Percentiles rank a stretch among this genome's conserved stretches.
These are phyloP conservation scores for Drosophila elegans DNA, from an alignment of 1,140 invertebrate species.

Conservation along the genomic window DNA sequence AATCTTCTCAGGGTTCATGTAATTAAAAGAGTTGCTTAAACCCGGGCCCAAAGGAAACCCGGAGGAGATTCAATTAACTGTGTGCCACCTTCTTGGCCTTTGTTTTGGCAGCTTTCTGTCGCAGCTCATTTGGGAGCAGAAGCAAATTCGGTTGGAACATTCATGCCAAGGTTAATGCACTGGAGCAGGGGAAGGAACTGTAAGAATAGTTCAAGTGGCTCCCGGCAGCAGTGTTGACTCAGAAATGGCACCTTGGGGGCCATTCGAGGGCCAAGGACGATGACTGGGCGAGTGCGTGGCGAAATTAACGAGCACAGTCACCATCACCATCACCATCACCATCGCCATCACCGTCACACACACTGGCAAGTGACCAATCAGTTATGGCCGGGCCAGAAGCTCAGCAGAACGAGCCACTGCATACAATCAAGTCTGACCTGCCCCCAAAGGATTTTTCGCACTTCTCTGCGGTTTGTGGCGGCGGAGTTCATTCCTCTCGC, in stretches of 20 bases:
- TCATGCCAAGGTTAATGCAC: constrained; percentile 76
- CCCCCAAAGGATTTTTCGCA: constrained; percentile 43
- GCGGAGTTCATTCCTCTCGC: constrained; percentile 58
- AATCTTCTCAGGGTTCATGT: constrained; percentile 24
- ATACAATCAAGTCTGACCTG: constrained; percentile 80
- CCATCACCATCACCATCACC: constrained; percentile 1
- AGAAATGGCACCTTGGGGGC: constrained; percentile 62
- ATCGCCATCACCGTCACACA: constrained; percentile 5
- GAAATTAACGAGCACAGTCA: constrained; percentile 58
- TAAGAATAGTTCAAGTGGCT: constrained; percentile 32
- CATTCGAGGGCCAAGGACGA: constrained; percentile 41
- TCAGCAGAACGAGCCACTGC: constrained; percentile 49
- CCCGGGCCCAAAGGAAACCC: constrained; percentile 10
- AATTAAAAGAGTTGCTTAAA: constrained; percentile 55
- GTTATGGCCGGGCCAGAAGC: constrained; percentile 60
- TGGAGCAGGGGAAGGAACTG: constrained; percentile 12
- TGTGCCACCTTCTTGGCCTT: constrained; percentile 46
- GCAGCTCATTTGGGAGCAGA: not conserved
- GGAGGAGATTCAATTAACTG: constrained; percentile 54
- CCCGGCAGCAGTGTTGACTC: constrained; percentile 37
- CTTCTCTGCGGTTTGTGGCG: constrained; percentile 30
- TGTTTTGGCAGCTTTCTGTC: constrained; percentile 20
- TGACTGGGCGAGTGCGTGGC: constrained; percentile 63
- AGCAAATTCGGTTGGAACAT: constrained; percentile 47
- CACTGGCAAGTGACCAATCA: constrained; percentile 63